Evolutionary conservation across 2,113 vertebrate genomes (phyloP).

Genomic region (Silurus asotus): DNA sequence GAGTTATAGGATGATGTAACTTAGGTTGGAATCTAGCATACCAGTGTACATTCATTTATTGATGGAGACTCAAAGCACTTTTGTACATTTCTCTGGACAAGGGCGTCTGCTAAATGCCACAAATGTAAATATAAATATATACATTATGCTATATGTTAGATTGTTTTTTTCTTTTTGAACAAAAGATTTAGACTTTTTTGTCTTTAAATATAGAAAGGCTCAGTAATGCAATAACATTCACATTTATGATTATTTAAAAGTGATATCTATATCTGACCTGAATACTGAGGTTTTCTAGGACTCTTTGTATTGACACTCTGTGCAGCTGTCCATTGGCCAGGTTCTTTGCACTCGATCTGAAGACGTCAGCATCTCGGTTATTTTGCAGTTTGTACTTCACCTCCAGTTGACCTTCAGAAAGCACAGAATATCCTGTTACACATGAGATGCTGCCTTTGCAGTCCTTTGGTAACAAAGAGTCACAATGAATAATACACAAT

Average conservation of each 20-base stretch:
- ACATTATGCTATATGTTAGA: background rate
- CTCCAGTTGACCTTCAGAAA: conserved; percentile 66
- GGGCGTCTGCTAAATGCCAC: no score
- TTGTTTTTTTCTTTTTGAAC: no score
- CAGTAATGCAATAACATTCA: no score
- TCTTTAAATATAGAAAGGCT: no score
- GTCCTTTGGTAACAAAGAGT: background rate
- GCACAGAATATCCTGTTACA: conserved; percentile 31
- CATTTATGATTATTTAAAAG: background rate
- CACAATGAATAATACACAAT: background rate
- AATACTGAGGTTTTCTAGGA: conserved; percentile 60
- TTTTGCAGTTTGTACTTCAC: conserved; percentile 69
- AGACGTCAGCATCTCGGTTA: conserved; percentile 60
- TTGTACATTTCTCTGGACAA: no score
- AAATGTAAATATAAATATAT: no score
- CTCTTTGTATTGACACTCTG: conserved; percentile 62
- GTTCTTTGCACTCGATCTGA: conserved; percentile 55
- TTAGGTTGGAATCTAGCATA: no score
- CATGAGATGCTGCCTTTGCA: background rate
- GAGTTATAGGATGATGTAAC: no score
- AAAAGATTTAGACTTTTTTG: no score
- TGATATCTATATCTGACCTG: conserved; percentile 60
- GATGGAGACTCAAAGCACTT: no score
- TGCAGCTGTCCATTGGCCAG: conserved; percentile 70
- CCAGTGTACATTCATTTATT: no score